Evolutionary conservation across 2,888 invertebrate species (phyloP).

Genomic region (Agonum fuliginosum): DNA sequence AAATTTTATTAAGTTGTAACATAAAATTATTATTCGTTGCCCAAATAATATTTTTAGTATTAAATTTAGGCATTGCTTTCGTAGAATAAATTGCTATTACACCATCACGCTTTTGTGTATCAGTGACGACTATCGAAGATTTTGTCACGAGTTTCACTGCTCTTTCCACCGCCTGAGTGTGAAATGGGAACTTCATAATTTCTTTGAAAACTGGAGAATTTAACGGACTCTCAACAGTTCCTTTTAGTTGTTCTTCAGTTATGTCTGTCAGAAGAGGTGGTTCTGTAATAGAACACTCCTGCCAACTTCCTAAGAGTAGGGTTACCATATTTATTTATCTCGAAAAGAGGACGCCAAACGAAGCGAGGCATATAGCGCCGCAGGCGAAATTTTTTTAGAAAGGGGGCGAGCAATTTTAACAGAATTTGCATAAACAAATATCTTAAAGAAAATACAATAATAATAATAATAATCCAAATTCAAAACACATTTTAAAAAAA

Average conservation of each 20-base stretch:
- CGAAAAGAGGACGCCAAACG: too few relatives aligned
- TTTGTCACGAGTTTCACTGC: background rate
- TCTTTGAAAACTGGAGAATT: background rate
- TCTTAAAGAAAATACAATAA: too few relatives aligned
- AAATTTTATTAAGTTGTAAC: background rate
- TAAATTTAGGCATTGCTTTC: background rate
- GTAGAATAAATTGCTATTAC: background rate
- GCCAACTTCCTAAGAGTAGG: background rate
- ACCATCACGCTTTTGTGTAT: background rate
- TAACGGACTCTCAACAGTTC: background rate
- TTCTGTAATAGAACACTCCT: background rate
- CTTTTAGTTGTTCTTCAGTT: too few relatives aligned
- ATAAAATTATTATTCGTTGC: background rate
- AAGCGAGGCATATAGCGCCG: too few relatives aligned
- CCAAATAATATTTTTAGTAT: background rate
- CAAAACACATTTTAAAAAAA: too few relatives aligned
- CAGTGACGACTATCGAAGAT: background rate
- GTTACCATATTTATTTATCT: too few relatives aligned
- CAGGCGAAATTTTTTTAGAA: too few relatives aligned
- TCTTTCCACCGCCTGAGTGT: background rate
- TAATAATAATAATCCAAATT: too few relatives aligned
- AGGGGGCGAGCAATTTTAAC: too few relatives aligned
- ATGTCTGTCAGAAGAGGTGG: background rate
- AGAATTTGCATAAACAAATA: too few relatives aligned
- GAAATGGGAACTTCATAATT: background rate